Percentiles rank a stretch among this genome's conserved stretches.
phyloP scores from a whole-genome alignment of 2,113 vertebrate genomes.

The Aegithalos caudatus region DNA sequence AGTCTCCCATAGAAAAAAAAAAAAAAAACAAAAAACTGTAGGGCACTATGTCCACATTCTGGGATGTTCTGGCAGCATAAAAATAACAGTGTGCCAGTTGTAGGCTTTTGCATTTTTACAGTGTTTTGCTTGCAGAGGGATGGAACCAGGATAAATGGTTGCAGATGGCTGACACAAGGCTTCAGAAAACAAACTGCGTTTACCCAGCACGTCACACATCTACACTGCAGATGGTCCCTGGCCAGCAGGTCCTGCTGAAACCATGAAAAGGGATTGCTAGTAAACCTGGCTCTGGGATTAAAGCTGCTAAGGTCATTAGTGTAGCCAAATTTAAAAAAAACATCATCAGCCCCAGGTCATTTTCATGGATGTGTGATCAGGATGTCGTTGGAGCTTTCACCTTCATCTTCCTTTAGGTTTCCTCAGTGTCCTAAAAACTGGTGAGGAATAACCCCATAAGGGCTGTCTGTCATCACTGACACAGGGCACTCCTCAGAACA shows the following conservation, averaged over 20 bases:
- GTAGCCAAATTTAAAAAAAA: not conserved
- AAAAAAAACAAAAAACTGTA: no score
- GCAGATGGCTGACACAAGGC: not conserved
- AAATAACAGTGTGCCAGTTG: not conserved
- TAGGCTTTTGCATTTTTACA: not conserved
- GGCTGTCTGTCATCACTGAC: not conserved
- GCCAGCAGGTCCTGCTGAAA: slow-evolving; percentile 9
- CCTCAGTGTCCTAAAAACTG: not conserved
- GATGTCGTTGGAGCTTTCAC: not conserved
- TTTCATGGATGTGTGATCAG: not conserved
- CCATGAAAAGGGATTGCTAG: not conserved
- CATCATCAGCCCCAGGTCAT: not conserved
- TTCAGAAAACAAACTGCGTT: not conserved
- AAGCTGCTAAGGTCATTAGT: not conserved
- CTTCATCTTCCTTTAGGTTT: not conserved
- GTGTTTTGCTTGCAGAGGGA: not conserved
- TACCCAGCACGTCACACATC: not conserved
- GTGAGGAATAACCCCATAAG: not conserved
- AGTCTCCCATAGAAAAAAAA: not conserved
- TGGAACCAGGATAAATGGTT: slow-evolving; percentile 24
- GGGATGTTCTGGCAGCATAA: not conserved
- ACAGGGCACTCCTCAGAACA: not conserved
- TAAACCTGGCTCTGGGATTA: not conserved
- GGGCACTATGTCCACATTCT: not conserved
- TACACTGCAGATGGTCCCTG: not conserved